Base-by-base conservation (phyloP, 2,113 vertebrate genomes). In the Syngnathoides biaculeatus region DNA sequence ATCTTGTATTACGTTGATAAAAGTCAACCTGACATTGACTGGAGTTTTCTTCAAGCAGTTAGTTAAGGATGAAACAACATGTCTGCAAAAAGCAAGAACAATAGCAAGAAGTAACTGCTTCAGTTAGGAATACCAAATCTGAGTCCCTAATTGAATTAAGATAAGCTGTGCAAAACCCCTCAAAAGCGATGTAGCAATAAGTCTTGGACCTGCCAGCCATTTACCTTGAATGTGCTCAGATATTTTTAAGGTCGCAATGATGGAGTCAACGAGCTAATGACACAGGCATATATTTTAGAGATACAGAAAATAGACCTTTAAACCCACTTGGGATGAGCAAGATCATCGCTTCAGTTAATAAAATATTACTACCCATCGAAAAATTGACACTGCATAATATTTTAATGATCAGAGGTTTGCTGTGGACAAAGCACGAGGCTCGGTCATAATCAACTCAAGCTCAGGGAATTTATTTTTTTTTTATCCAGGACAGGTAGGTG, bases 11-110 rank as follows among this genome's bases (percentile, higher is more conserved):
- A 78, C 73, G 24, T 62, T 72, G 66, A 69, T 64, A 55, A 75
- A 79, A 80, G 72, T 45, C 72, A 68, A 78, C 45, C 47, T 75
- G 64, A 68, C 71, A 67, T 58, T 73, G 77, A 79, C 58, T 73
- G 48, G 67, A 77, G 53, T 68, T 58, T 67, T 74, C 68, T 73
- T 79, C 64, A 60, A 70, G 62, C 24, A 20, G 50, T 48, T 24
- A 65, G 48, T 69, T 68, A 72, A 76, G 48, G 59, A 79, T 78
- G 57, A 78, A 79, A 79, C 39, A 64, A 48, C 26, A 38, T 53
- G 69, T 73, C 67, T 70, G 57, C 73, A 77, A 68, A 1, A 30
- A 64, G 62, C 22, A 26, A 57, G 66, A 60, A 67, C 60, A 69
- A 43, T n/a, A 56, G 42, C 5, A 39, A 47, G 53, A 73, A 62